Conservation (phyloP, 1,140 invertebrate genomes). For the Caligus rogercresseyi region DNA sequence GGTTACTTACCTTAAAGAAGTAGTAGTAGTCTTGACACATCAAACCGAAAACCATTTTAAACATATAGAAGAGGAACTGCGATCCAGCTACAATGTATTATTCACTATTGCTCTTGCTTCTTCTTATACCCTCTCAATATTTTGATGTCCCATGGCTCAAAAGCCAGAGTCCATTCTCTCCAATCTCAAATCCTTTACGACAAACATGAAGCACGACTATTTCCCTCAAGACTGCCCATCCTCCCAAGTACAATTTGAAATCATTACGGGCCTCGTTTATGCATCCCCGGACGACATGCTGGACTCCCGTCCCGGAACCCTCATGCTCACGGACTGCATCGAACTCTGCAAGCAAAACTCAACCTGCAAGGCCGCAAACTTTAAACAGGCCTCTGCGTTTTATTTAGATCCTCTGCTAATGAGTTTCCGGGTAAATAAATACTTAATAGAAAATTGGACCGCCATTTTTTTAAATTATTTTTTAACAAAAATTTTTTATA, state of each 20-base stretch:
- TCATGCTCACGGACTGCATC: conserved; percentile 34
- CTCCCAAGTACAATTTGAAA: conserved; percentile 29
- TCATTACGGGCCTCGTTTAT: conserved; percentile 35
- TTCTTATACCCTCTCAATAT: neutral
- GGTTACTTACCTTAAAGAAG: too few species aligned
- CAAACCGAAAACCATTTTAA: neutral
- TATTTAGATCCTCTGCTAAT: conserved; percentile 31
- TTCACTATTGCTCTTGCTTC: neutral
- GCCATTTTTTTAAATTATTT: too few species aligned
- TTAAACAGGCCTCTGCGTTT: conserved; percentile 37
- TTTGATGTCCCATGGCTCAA: neutral
- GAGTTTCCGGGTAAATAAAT: conserved; percentile 28
- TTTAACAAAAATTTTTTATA: too few species aligned
- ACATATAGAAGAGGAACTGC: neutral
- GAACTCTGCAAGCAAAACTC: conserved; percentile 30
- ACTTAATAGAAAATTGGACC: too few species aligned
- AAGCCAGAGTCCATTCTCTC: neutral
- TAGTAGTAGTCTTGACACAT: too few species aligned
- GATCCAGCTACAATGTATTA: neutral
- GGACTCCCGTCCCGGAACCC: conserved; percentile 32
- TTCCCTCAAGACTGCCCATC: conserved; percentile 3
- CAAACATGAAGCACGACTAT: neutral
- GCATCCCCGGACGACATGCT: conserved; percentile 32
- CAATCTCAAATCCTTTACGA: neutral
- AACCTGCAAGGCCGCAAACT: conserved; percentile 34